Evolutionary conservation across 2,797 vertebrate genomes (phyloP), one percentile per base, ranked within the genome.

Genomic region (Poecilia wingei): DNA sequence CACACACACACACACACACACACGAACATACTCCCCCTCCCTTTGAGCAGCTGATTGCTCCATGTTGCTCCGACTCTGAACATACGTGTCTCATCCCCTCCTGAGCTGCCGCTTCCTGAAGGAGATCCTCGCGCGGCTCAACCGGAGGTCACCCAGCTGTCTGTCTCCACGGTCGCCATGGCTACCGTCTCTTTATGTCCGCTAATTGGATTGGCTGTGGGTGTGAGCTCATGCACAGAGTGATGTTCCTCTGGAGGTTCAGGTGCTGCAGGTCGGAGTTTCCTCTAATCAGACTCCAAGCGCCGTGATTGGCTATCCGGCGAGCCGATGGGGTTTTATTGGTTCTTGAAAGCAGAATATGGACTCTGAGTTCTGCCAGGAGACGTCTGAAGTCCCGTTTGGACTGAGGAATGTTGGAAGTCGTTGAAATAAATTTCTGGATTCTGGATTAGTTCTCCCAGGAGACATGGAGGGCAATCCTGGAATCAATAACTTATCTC

Each of bases 151-250:
- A 80, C 51, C 13, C 36, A 53, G 79, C 78, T 57, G 73, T 80
- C 76, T 51, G 36, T 85, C 81, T 75, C 71, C 39, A 6, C 2
- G 0, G 79, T 88, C 25, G 43, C 82, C 71, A 76, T 86, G 86
- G 74, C 72, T 2, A 88, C 87, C 1, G 2, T 41, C 55, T 82
- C 79, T 79, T 79, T 70, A 61, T 79, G 46, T 13, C 22, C 83
- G 46, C 61, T 89, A 83, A 91, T 84, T 83, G 53, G 55, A 86
- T 89, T 87, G 77, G 51, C 18, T 71, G 33, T 49, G 80, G 80
- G 80, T 82, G 76, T 57, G n/a, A 45, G 36, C 72, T 9, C 66
- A 16, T 25, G 18, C 46, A 73, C 59, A 61, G 41, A 70, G 25
- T 70, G 49, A 36, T 1, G 57, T 72, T 75, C 79, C 68, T 59